Conservation (phyloP, 2,797 vertebrate species). For the Pelobates cultripes region DNA sequence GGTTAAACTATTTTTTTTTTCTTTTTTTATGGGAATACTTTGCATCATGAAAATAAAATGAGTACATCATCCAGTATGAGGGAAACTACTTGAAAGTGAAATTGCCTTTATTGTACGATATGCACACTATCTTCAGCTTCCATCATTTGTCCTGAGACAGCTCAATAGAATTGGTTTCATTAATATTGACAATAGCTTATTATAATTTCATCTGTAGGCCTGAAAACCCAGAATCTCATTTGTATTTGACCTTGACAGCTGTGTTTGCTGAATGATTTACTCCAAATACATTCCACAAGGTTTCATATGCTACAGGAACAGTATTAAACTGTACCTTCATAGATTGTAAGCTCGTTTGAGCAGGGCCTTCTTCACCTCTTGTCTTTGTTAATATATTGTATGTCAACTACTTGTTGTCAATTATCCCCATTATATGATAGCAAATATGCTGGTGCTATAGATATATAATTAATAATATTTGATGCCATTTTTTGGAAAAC, state of each 20-base stretch:
- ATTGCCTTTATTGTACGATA: conserved; percentile 27
- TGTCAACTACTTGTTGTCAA: no score
- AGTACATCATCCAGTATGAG: conserved; percentile 3
- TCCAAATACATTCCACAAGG: conserved; percentile 19
- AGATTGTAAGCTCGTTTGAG: no score
- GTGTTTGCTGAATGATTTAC: conserved; percentile 44
- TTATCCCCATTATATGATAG: no score
- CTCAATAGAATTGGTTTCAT: conserved; percentile 54
- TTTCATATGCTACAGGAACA: conserved; percentile 27
- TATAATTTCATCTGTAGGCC: conserved; percentile 49
- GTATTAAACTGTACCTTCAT: conserved; percentile 2
- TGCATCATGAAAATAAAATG: not conserved
- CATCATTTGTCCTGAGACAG: conserved; percentile 40
- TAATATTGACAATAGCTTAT: conserved; percentile 53
- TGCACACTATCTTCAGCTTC: conserved; percentile 29
- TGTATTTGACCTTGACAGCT: conserved; percentile 50
- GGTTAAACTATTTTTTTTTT: not conserved
- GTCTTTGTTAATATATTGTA: no score
- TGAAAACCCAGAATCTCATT: conserved; percentile 47
- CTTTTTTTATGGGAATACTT: not conserved
- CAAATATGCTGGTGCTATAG: no score
- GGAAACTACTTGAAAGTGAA: conserved; percentile 3
- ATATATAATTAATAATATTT: no score
- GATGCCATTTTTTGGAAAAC: no score
- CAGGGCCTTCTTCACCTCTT: no score